Evolutionary conservation across 2,113 vertebrate species (phyloP), one percentile per base, ranked within the genome.

Genomic region (Mus pahari): DNA sequence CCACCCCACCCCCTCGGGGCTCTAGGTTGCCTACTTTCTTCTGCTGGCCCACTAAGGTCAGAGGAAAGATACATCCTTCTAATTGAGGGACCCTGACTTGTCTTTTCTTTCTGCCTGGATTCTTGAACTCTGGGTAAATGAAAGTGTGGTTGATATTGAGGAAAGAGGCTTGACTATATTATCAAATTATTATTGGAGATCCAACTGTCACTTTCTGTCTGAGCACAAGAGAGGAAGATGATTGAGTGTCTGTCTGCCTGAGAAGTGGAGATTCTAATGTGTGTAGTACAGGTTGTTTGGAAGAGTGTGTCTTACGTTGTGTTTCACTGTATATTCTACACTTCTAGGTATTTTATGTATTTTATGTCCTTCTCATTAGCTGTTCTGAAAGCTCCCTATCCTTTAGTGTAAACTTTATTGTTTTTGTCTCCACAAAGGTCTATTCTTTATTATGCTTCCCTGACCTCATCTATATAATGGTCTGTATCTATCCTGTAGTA

Each of bases 341-440:
- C 45, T 81, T 81, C 53, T 28, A 66, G 70, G 60, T 91, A 73
- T 90, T 94, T 62, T 92, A 90, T 94, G 82, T 89, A 66, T 91
- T 94, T 62, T 92, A 90, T 94, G 86, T 92, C 70, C 50, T 90
- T 92, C 83, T 94, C 95, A 77, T 17, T n/a, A 33, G 82, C 17
- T 58, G 90, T 96, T 91, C 78, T 93, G 45, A 91, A 78, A 92
- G 79, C 84, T 77, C 64, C 3, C 45, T 60, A 1, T 90, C 5
- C 81, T 94, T 94, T 91, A 20, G 83, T 60, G 64, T 74, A 45
- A 28, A 86, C 73, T 60, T 97, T 64, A 83, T 90, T 95, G 82
- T 95, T 95, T 95, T 88, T 90, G 39, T 70, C 22, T n/a, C 39
- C 28, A 8, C 26, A 66, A 50, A 97, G 39, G 31, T 70, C 33